Evolutionary conservation across 2,113 vertebrate genomes (phyloP).

Genomic region (Triplophysa rosa): DNA sequence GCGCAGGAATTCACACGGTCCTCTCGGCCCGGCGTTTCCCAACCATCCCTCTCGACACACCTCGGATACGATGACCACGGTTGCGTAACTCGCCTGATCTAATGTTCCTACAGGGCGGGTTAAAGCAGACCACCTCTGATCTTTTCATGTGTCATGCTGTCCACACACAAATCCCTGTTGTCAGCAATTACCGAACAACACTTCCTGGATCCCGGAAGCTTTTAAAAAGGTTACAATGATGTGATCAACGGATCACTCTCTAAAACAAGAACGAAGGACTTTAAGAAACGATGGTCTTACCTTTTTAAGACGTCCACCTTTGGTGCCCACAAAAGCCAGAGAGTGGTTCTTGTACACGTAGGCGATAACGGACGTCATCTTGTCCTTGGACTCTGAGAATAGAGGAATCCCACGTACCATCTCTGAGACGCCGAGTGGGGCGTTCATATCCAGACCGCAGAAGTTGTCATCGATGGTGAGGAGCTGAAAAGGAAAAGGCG

Average conservation of each 20-base stretch:
- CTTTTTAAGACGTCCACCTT: slow-evolving; percentile 93
- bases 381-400: slow-evolving; percentile 88
- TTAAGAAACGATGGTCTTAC: slow-evolving; percentile 72
- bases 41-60: slow-evolving; percentile 6
- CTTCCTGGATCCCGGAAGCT: not conserved
- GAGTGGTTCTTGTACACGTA: slow-evolving; percentile 99
- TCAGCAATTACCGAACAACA: slow-evolving; percentile 25
- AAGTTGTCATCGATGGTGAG: slow-evolving; percentile 97
- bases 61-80: not conserved
- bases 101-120: not conserved
- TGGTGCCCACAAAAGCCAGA: slow-evolving; percentile 95
- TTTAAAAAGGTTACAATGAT: not conserved
- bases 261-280: not conserved
- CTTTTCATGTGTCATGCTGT: slow-evolving; percentile 15
- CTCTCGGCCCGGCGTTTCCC: slow-evolving; percentile 16
- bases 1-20: slow-evolving; percentile 36
- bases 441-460: slow-evolving; percentile 98
- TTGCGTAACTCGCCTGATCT: slow-evolving; percentile 1
- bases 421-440: slow-evolving; percentile 93
- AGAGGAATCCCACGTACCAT: slow-evolving; percentile 92
- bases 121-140: slow-evolving; percentile 8
- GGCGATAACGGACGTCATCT: slow-evolving; percentile 94
- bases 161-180: not conserved
- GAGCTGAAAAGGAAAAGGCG: slow-evolving; percentile 73
- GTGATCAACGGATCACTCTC: not conserved